Conservation (phyloP, 2,113 vertebrate genomes). For the Oryzias melastigma region DNA sequence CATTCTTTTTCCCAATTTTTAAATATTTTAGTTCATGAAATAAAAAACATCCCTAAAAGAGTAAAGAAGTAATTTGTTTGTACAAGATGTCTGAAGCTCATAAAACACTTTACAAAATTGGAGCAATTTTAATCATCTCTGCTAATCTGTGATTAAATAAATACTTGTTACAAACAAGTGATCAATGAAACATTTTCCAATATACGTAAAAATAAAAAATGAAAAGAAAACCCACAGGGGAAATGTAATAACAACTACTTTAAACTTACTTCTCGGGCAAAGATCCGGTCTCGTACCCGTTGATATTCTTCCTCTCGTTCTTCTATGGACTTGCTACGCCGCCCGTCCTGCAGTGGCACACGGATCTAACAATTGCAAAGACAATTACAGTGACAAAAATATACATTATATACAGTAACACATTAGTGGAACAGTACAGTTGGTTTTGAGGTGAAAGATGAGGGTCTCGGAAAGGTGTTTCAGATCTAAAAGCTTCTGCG, state of each 20-base stretch:
- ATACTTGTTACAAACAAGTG: too few relatives aligned
- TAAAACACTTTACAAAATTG: too few relatives aligned
- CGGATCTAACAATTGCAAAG: constrained; percentile 84
- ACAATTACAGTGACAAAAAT: not conserved
- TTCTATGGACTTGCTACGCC: constrained; percentile 98
- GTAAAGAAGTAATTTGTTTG: not conserved
- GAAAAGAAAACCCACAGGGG: not conserved
- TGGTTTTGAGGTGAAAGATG: too few relatives aligned
- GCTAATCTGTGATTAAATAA: too few relatives aligned
- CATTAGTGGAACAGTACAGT: too few relatives aligned
- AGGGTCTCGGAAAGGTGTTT: too few relatives aligned
- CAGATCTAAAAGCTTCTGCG: too few relatives aligned
- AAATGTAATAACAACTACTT: not conserved
- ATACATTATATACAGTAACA: too few relatives aligned
- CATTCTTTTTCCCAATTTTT: constrained; percentile 19
- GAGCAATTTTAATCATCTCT: too few relatives aligned
- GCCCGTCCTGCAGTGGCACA: constrained; percentile 96
- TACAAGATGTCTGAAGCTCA: too few relatives aligned
- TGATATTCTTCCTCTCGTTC: constrained; percentile 98
- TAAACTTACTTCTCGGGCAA: constrained; percentile 95
- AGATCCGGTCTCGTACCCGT: constrained; percentile 96
- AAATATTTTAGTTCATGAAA: too few relatives aligned
- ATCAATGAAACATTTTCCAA: too few relatives aligned
- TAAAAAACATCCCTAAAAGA: not conserved
- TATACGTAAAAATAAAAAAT: not conserved